Conservation (phyloP, 2,797 vertebrate species). For the Mormyrops boulengeri region DNA sequence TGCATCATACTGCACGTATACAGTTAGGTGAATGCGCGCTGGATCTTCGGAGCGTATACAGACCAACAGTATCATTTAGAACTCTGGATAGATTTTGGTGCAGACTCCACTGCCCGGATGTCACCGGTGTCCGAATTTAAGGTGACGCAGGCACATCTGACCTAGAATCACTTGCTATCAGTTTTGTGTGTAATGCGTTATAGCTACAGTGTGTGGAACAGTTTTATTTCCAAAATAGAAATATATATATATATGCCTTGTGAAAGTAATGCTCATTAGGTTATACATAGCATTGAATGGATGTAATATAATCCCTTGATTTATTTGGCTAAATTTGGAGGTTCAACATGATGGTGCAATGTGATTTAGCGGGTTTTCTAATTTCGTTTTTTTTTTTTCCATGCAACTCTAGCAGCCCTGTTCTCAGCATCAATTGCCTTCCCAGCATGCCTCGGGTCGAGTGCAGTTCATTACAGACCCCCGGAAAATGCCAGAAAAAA, state of each 20-base stretch:
- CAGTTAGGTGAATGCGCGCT: no score
- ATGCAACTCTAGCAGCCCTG: not conserved
- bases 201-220: not conserved
- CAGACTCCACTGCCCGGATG: no score
- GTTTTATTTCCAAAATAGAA: not conserved
- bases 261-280: not conserved
- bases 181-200: not conserved
- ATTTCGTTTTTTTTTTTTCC: not conserved
- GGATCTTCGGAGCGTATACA: no score
- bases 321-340: not conserved
- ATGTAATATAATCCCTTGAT: not conserved
- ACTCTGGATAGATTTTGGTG: no score
- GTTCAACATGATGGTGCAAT: not conserved
- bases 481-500: not conserved
- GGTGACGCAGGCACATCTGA: no score
- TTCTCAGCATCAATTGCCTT: conserved; percentile 15
- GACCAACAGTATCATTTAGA: no score
- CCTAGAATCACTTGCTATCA: no score
- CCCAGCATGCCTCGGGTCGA: not conserved
- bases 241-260: not conserved
- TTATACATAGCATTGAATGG: not conserved
- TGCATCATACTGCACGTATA: not conserved
- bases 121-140: no score
- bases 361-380: not conserved
- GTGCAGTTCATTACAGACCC: conserved; percentile 19